A percentile compares a stretch with the other conserved stretches of the same genome.
Evolutionary conservation across 2,113 vertebrate species (phyloP).

Genomic region (Hippocampus zosterae): DNA sequence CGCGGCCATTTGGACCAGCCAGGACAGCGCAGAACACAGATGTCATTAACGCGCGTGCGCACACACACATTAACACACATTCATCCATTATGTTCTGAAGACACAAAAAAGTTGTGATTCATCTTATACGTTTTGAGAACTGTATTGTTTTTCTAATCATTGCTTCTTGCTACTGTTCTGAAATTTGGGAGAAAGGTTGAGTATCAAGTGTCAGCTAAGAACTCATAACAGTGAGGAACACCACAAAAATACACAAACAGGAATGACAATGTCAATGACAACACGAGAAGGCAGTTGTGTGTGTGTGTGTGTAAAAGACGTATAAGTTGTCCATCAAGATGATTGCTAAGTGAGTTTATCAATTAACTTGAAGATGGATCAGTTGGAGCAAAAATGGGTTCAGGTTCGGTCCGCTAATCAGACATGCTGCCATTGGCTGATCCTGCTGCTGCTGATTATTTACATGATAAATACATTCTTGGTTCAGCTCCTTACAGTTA

Average conservation of each 20-base stretch:
- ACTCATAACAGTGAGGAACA: conserved; percentile 32
- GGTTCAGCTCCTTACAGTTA: not conserved
- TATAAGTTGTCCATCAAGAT: not conserved
- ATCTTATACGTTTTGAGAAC: not conserved
- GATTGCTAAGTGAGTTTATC: not conserved
- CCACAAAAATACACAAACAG: conserved; percentile 14
- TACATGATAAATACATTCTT: not conserved
- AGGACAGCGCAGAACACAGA: conserved; percentile 66
- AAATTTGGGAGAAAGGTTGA: conserved; percentile 44
- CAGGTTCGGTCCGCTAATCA: not conserved
- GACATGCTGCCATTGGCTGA: not conserved
- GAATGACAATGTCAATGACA: conserved; percentile 36
- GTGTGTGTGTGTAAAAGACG: not conserved
- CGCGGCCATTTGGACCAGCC: conserved; percentile 75
- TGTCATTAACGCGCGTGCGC: not conserved
- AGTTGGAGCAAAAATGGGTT: not conserved
- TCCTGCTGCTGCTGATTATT: not conserved
- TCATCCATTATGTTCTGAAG: not conserved
- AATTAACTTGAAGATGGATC: not conserved
- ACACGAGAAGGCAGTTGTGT: conserved; percentile 4
- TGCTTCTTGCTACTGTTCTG: conserved; percentile 49
- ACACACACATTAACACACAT: not conserved
- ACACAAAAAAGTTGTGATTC: not conserved
- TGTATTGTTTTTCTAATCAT: conserved; percentile 33
- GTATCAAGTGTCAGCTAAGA: conserved; percentile 65